Base-by-base conservation (phyloP, 2,797 vertebrate genomes). In the Synaphobranchus kaupii region DNA sequence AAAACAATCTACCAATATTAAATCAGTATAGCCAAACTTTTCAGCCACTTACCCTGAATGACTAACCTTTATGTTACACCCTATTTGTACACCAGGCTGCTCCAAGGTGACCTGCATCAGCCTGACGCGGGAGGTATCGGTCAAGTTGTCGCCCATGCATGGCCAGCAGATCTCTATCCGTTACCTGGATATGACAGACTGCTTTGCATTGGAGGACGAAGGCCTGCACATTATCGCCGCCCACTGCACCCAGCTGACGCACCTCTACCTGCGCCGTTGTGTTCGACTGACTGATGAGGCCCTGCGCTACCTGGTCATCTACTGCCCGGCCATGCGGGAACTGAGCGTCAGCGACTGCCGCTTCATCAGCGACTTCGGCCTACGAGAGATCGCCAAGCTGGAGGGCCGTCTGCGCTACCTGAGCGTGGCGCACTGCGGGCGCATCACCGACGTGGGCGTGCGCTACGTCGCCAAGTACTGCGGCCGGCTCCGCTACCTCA, bases 61-160 rank as follows among this genome's bases (percentile, higher is more conserved):
- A 13, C 60, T 63, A 63, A 63, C 60, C 60, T 20, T 63, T 5
- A 13, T 63, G 60, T 63, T 25, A 5, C 20, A 22, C 20, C 15
- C 95, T 99, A 91, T 98, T 98, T 39, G 39, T 39, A 39, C 39
- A 39, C 39, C 88, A 99, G 99, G 99, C 87, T 99, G 99, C 93
- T 98, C 98, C 94, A 99, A 99, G 93, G 98, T 99, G 86, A 99
- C 99, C 0, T 99, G 99, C 91, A 99, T 99, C 96, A 99, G 98
- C 89, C 89, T 99, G 89, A 98, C 97, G 17, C 96, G 97, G 0
- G 98, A 99, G 93, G 97, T 97, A 84, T 97, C 98, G 8, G 96
- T 98, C 89, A 98, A 98, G 94, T 95, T 99, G 86, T 97, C 98
- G 44, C 97, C 98, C 0, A 92, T 98, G 58, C 98, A 98, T 0